Percentiles rank a stretch among this genome's conserved stretches.
phyloP scores from a whole-genome alignment of 2,797 vertebrate genomes.

The Myotis planiceps region DNA sequence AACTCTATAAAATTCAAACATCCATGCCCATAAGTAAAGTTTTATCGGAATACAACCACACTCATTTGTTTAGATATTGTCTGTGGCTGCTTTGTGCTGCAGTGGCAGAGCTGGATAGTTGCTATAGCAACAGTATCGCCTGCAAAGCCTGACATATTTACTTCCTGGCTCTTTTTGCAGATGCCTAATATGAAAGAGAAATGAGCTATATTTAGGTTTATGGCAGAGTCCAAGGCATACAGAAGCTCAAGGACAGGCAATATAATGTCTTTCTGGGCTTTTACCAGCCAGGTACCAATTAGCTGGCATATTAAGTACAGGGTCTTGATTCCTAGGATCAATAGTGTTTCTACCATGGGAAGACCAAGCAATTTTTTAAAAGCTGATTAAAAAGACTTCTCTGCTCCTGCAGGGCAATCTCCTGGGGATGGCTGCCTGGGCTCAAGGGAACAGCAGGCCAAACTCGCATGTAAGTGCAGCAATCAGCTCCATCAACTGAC shows the following conservation, averaged over 20 bases:
- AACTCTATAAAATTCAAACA: background rate
- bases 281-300: background rate
- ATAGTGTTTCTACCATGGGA: background rate
- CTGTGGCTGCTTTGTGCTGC: background rate
- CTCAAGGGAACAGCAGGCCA: background rate
- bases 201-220: background rate
- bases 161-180: background rate
- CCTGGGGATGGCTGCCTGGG: background rate
- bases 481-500: background rate
- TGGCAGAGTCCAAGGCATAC: fast-evolving
- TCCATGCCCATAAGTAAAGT: background rate
- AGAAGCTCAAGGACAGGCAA: background rate
- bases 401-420: background rate
- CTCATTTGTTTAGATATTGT: fast-evolving
- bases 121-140: background rate
- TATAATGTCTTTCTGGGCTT: background rate
- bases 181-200: background rate
- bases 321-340: background rate
- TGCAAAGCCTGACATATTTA: background rate
- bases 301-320: background rate
- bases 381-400: constrained; percentile 3
- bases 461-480: background rate
- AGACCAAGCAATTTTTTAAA: background rate
- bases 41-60: fast-evolving
- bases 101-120: fast-evolving